Conservation (phyloP, 2,113 vertebrate genomes). For the Trichechus manatus region DNA sequence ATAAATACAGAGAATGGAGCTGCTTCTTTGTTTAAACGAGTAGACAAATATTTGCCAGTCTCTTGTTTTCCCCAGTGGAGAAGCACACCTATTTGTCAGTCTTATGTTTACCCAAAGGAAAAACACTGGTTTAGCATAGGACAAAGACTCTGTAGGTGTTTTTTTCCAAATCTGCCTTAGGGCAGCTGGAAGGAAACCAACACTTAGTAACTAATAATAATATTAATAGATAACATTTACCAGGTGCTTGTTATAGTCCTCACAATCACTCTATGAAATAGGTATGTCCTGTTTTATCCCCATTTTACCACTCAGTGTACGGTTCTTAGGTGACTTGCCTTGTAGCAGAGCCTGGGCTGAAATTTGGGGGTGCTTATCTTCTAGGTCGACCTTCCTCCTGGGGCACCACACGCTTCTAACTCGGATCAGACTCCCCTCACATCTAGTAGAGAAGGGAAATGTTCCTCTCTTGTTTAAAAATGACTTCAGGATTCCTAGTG, state of each 20-base stretch:
- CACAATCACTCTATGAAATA: neutral
- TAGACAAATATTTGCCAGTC: neutral
- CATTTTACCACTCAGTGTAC: neutral
- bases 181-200: neutral
- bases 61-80: conserved; percentile 12
- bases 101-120: conserved; percentile 28
- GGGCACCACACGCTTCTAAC: rapidly evolving
- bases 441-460: neutral
- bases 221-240: neutral
- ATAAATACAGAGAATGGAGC: neutral
- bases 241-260: neutral
- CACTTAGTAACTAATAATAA: neutral
- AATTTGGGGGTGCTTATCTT: too few relatives aligned
- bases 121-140: neutral
- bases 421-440: rapidly evolving
- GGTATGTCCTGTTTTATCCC: neutral
- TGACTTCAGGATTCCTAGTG: neutral
- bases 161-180: neutral
- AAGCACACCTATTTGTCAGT: neutral
- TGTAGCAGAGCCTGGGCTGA: neutral
- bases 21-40: neutral
- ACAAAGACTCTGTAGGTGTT: neutral
- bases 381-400: rapidly evolving
- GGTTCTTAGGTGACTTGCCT: neutral
- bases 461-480: neutral